A percentile compares a stretch with the other conserved stretches of the same genome.
Conservation (phyloP, 2,888 invertebrate species). For the Beris morrisii region DNA sequence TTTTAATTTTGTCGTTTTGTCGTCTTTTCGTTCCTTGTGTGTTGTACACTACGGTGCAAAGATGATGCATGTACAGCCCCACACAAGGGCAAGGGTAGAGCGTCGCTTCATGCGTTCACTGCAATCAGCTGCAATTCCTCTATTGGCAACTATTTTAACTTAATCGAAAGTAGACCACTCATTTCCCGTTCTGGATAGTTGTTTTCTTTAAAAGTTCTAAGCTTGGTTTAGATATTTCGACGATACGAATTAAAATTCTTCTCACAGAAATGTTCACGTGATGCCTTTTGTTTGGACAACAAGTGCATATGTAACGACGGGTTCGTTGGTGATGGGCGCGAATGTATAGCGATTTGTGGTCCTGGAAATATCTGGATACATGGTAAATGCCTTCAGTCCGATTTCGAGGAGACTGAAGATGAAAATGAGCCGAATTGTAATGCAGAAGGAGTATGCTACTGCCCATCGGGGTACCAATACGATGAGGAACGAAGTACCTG, state of each 20-base stretch:
- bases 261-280: slow-evolving; percentile 48
- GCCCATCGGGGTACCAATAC: slow-evolving; percentile 59
- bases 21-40: too few species aligned
- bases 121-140: too few species aligned
- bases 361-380: slow-evolving; percentile 50
- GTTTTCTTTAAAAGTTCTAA: too few species aligned
- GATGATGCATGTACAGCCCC: too few species aligned
- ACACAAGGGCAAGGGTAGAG: too few species aligned
- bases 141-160: too few species aligned
- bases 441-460: slow-evolving; percentile 55
- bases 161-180: too few species aligned
- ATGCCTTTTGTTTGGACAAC: slow-evolving; percentile 78
- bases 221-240: neutral
- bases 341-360: slow-evolving; percentile 48
- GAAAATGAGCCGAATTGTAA: slow-evolving; percentile 46
- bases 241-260: neutral
- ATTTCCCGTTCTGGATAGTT: too few species aligned
- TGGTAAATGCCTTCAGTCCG: slow-evolving; percentile 47
- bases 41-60: too few species aligned
- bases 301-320: slow-evolving; percentile 66
- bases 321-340: slow-evolving; percentile 71
- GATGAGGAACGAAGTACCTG: slow-evolving; percentile 51
- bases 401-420: slow-evolving; percentile 47
- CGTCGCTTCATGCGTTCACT: too few species aligned
- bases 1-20: too few species aligned